Evolutionary conservation across 53 echinoderm and acorn worm species (phyloP).

Genomic region (Mesocentrotus franciscanus): DNA sequence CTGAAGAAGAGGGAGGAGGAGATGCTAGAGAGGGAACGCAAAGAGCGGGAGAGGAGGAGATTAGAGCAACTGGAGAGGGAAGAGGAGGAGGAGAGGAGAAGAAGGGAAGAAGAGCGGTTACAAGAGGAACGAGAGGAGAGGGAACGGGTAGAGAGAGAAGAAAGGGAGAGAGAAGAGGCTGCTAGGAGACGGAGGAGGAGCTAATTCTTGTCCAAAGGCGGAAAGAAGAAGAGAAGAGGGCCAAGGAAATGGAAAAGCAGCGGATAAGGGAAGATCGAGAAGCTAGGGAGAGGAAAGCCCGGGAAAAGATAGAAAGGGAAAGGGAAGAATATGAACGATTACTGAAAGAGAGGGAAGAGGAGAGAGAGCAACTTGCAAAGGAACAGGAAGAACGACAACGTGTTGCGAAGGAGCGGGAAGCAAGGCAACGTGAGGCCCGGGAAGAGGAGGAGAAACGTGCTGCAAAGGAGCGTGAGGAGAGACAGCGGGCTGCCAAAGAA

Average conservation of each 20-base stretch:
- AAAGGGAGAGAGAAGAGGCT: constrained; percentile 63
- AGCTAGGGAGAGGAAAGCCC: constrained; percentile 67
- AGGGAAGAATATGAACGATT: constrained; percentile 73
- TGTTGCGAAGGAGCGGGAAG: constrained; percentile 75
- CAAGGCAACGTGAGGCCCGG: constrained; percentile 69
- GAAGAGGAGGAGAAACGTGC: constrained; percentile 82
- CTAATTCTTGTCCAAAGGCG: constrained; percentile 63
- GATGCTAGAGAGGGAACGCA: constrained; percentile 67
- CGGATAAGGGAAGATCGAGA: constrained; percentile 59
- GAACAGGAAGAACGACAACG: constrained; percentile 79
- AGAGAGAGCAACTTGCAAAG: constrained; percentile 74
- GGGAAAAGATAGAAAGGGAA: constrained; percentile 68
- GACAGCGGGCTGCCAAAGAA: constrained; percentile 74
- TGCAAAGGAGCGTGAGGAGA: constrained; percentile 72
- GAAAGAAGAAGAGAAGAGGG: constrained; percentile 64
- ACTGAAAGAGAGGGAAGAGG: constrained; percentile 75
- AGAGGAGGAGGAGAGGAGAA: constrained; percentile 76
- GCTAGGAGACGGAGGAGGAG: constrained; percentile 69
- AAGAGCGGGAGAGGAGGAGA: constrained; percentile 76
- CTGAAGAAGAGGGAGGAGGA: constrained; percentile 70
- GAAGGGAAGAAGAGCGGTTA: constrained; percentile 65
- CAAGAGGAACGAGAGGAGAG: constrained; percentile 62
- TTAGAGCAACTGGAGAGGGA: constrained; percentile 72
- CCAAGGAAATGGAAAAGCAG: constrained; percentile 56
- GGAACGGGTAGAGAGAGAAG: constrained; percentile 64